Percentiles rank a stretch among this genome's conserved stretches.
Conservation (phyloP, 1,140 invertebrate species). For the Oscheius sp. region DNA sequence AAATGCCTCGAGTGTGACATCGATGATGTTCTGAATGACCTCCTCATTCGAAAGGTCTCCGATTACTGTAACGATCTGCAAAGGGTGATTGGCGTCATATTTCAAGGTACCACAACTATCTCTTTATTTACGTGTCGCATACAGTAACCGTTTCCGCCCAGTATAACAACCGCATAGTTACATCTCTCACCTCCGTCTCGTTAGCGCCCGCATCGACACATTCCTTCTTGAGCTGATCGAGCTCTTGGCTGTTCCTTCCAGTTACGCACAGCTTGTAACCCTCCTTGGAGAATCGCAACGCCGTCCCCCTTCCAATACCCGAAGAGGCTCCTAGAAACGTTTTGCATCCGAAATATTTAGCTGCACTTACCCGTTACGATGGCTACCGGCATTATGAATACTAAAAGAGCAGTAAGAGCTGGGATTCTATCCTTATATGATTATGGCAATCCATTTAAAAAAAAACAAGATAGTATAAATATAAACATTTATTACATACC, state of each 20-base stretch:
- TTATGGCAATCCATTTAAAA: no score
- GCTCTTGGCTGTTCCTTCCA: slow-evolving; percentile 73
- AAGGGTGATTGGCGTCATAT: no score
- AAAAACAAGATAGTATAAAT: background rate
- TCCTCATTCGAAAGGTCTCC: slow-evolving; percentile 44
- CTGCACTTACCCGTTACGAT: slow-evolving; percentile 25
- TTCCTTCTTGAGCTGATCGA: slow-evolving; percentile 69
- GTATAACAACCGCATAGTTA: no score
- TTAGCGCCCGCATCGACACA: slow-evolving; percentile 64
- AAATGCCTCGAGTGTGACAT: slow-evolving; percentile 32
- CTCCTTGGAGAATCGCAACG: slow-evolving; percentile 72
- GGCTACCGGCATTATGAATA: slow-evolving; percentile 26
- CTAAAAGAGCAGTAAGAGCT: background rate
- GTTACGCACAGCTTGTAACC: slow-evolving; percentile 73
- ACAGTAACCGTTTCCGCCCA: no score
- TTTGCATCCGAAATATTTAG: no score
- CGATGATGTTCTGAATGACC: slow-evolving; percentile 22
- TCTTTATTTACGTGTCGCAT: no score
- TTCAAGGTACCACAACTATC: no score
- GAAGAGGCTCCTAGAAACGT: slow-evolving; percentile 73
- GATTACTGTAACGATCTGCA: slow-evolving; percentile 54
- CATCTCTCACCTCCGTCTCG: slow-evolving; percentile 18
- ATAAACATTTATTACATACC: background rate
- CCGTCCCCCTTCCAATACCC: slow-evolving; percentile 78
- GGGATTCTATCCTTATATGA: no score